Conservation (phyloP, 2,113 vertebrate species). For the Gambusia affinis region DNA sequence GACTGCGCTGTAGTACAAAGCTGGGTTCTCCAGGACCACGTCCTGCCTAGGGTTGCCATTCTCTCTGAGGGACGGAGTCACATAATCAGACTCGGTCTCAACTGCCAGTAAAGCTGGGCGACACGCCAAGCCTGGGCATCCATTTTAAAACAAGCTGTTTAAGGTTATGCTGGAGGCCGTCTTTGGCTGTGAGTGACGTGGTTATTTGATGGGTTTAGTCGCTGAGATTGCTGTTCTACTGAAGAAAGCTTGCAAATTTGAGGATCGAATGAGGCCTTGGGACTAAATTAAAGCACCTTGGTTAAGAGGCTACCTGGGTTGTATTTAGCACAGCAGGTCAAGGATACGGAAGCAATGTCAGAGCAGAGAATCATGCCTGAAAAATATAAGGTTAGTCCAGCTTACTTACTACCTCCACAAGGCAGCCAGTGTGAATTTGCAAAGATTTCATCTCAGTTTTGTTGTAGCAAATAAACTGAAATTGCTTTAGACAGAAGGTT, state of each 20-base stretch:
- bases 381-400: slow-evolving; percentile 76
- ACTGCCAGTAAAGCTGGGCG: slow-evolving; percentile 71
- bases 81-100: slow-evolving; percentile 80
- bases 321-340: slow-evolving; percentile 75
- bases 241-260: slow-evolving; percentile 57
- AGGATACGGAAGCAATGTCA: slow-evolving; percentile 75
- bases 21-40: slow-evolving; percentile 88
- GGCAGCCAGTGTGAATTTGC: slow-evolving; percentile 57
- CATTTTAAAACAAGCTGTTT: slow-evolving; percentile 78
- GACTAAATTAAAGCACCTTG: slow-evolving; percentile 66
- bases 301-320: slow-evolving; percentile 70
- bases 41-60: slow-evolving; percentile 88
- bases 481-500: slow-evolving; percentile 50
- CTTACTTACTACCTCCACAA: slow-evolving; percentile 58
- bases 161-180: slow-evolving; percentile 65
- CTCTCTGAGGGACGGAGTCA: slow-evolving; percentile 87
- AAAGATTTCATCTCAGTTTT: slow-evolving; percentile 51
- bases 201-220: slow-evolving; percentile 77
- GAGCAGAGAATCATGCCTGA: slow-evolving; percentile 63
- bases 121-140: slow-evolving; percentile 83
- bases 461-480: slow-evolving; percentile 52
- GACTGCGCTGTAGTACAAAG: slow-evolving; percentile 88
- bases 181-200: slow-evolving; percentile 66
- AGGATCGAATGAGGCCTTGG: slow-evolving; percentile 54
- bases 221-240: slow-evolving; percentile 42